Base-by-base conservation (phyloP, 2,888 invertebrate genomes). In the Elaeidobius kamerunicus region DNA sequence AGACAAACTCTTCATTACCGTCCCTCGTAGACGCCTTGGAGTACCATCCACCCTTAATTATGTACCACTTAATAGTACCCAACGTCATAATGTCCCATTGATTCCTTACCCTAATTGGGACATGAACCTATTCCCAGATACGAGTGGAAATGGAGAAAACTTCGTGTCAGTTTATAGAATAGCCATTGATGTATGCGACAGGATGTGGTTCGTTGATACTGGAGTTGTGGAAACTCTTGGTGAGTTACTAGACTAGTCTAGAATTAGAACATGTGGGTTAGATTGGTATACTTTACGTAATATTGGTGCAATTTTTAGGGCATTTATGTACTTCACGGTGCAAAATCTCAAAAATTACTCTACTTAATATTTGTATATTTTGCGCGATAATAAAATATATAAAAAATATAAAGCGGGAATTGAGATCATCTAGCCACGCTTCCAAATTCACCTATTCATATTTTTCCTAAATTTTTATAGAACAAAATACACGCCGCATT, bases 191-290 rank as follows among this genome's bases (percentile, higher is more conserved):
- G 69, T 71, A 1, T 91, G 89, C 61, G 81, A 84, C 35, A 73
- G 89, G 3, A 74, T 91, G 1, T 91, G 90, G 90, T 84, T 86
- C 65, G 79, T 89, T 1, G 90, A 90, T 64, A 86, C 86, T 0
- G 90, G 90, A 1, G 68, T 84, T 28, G 67, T 85, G 46, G 86
- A 88, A 67, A 78, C 83, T 63, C 79, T 83, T 43, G 78, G 86
- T 79, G 69, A 75, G 65, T n/a, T n/a, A n/a, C n/a, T n/a, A n/a
- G n/a, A n/a, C n/a, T n/a, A n/a, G n/a, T n/a, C n/a, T n/a, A n/a
- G n/a, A n/a, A n/a, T n/a, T n/a, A n/a, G n/a, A n/a, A n/a, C n/a
- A n/a, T n/a, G n/a, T n/a, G n/a, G n/a, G n/a, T n/a, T n/a, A n/a
- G n/a, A n/a, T n/a, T n/a, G n/a, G n/a, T n/a, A n/a, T n/a, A n/a